These are phyloP conservation scores for Ptychadena robeensis DNA, from an alignment of 2,797 vertebrate species.

Conservation along the genomic window DNA sequence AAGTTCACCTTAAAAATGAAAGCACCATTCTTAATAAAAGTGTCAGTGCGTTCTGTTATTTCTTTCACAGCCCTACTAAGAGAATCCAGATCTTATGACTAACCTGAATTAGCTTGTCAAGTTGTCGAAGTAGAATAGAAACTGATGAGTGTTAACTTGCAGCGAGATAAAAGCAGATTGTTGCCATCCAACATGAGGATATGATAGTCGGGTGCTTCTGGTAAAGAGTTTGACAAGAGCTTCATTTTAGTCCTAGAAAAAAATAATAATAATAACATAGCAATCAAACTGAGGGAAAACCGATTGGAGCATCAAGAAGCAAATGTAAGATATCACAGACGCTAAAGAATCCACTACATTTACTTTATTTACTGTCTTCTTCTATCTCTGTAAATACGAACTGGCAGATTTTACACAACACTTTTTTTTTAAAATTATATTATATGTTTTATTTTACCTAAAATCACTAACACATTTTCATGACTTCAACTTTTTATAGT, in stretches of 20 bases:
- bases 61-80: conserved; percentile 29
- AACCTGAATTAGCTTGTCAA: conserved; percentile 55
- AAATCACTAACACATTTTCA: too few species aligned
- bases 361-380: not conserved
- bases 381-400: not conserved
- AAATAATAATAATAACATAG: conserved; percentile 9
- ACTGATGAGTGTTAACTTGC: conserved; percentile 47
- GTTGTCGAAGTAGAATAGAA: conserved; percentile 40
- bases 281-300: conserved; percentile 10
- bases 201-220: conserved; percentile 33
- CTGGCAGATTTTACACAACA: not conserved
- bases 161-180: conserved; percentile 42
- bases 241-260: conserved; percentile 3
- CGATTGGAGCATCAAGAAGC: conserved; percentile 33
- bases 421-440: too few species aligned
- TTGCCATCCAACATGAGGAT: conserved; percentile 31
- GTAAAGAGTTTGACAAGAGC: conserved; percentile 49
- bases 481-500: too few species aligned
- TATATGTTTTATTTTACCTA: too few species aligned
- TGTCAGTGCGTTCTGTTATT: conserved; percentile 31
- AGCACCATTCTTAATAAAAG: conserved; percentile 5
- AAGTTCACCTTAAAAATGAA: not conserved
- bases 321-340: conserved; percentile 21
- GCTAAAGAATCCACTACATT: not conserved
- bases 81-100: conserved; percentile 45